Evolutionary conservation across 2,113 vertebrate species (phyloP).

Genomic region (Piaya cayana): DNA sequence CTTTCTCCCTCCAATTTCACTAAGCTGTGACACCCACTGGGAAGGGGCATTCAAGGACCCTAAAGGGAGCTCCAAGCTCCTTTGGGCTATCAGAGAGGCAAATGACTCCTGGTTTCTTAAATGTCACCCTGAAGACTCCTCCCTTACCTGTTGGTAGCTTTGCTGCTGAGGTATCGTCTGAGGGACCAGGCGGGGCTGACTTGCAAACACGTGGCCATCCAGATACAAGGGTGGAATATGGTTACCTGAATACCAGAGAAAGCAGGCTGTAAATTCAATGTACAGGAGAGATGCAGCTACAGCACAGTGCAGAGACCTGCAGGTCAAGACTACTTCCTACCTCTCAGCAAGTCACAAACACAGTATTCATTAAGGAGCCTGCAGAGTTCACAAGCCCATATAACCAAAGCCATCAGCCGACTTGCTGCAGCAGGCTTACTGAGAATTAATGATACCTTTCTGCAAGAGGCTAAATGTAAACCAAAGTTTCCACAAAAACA

Average conservation of each 20-base stretch:
- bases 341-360: not conserved
- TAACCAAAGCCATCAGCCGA: not conserved
- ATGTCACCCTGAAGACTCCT: not conserved
- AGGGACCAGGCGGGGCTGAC: constrained; percentile 94
- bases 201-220: constrained; percentile 94
- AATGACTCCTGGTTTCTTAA: not conserved
- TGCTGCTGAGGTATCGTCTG: constrained; percentile 96
- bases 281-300: not conserved
- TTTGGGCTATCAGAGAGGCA: not conserved
- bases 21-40: not conserved
- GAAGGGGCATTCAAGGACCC: not conserved
- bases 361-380: not conserved
- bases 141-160: constrained; percentile 91
- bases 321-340: not conserved
- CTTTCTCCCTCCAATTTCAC: not conserved
- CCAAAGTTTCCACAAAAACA: not conserved
- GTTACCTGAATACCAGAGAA: constrained; percentile 80
- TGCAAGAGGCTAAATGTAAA: not conserved
- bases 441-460: not conserved
- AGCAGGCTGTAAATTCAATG: not conserved
- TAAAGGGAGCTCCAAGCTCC: not conserved
- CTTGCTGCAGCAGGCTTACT: not conserved
- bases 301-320: not conserved
- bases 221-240: constrained; percentile 95
- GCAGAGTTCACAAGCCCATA: not conserved